Evolutionary conservation across 2,797 vertebrate species (phyloP).

Genomic region (Clarias pachynema): DNA sequence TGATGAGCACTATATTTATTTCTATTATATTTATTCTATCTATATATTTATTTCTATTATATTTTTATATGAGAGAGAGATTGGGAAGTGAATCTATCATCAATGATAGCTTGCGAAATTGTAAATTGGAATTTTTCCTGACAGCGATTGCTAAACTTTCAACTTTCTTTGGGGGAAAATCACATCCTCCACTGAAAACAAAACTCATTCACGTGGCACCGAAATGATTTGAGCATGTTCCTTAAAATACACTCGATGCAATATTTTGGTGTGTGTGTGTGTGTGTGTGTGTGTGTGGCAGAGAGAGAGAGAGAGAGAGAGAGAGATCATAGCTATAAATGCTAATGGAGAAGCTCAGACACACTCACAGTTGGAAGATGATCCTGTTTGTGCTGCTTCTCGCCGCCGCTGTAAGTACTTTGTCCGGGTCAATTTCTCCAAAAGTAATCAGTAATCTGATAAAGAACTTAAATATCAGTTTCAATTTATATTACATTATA

Average conservation of each 20-base stretch:
- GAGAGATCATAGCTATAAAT: conserved; percentile 18
- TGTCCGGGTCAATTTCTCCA: no score
- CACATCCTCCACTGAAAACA: conserved; percentile 26
- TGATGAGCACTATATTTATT: no score
- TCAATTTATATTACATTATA: no score
- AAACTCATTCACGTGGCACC: not conserved
- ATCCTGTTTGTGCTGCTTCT: conserved; percentile 33
- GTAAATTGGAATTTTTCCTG: not conserved
- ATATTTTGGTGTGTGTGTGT: not conserved
- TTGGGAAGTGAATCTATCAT: not conserved
- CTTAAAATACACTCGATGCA: not conserved
- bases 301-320: not conserved
- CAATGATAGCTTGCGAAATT: not conserved
- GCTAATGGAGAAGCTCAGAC: not conserved
- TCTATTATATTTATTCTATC: not conserved
- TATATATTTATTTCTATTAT: not conserved
- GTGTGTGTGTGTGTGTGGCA: not conserved
- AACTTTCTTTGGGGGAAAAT: conserved; percentile 6
- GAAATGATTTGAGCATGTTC: not conserved
- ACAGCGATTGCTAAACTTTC: conserved; percentile 19
- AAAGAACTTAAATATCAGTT: no score
- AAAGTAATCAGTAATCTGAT: no score
- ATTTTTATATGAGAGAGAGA: not conserved
- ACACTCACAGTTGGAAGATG: conserved; percentile 23
- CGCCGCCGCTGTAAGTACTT: conserved; percentile 35